A percentile compares a stretch with the other conserved stretches of the same genome.
phyloP scores from a whole-genome alignment of 1,140 invertebrate species.

The Scaptomyza hsui region DNA sequence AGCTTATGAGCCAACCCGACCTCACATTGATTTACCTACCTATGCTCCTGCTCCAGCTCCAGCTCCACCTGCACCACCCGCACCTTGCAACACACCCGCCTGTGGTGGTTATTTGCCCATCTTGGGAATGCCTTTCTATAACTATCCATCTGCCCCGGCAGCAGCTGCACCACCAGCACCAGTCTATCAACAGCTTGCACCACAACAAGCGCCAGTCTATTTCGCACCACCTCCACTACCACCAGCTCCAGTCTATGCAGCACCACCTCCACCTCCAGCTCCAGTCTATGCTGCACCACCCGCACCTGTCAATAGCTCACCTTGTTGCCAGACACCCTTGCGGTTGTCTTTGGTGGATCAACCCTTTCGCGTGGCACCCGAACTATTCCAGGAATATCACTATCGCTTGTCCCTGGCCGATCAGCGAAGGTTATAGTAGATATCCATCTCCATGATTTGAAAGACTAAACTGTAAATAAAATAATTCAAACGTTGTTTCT shows the following conservation, averaged over 20 bases:
- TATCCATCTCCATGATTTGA: background rate
- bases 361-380: slow-evolving; percentile 70
- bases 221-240: background rate
- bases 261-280: background rate
- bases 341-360: slow-evolving; percentile 65
- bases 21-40: slow-evolving; percentile 4
- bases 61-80: slow-evolving; percentile 21
- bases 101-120: slow-evolving; percentile 37
- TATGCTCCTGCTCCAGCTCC: slow-evolving; percentile 20
- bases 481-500: slow-evolving; percentile 40
- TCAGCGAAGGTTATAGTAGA: slow-evolving; percentile 44
- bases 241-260: background rate
- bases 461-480: slow-evolving; percentile 64
- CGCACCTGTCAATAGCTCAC: slow-evolving; percentile 14
- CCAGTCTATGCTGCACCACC: slow-evolving; percentile 4
- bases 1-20: slow-evolving; percentile 15
- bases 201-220: slow-evolving; percentile 3
- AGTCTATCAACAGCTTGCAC: slow-evolving; percentile 3
- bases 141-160: slow-evolving; percentile 12
- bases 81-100: slow-evolving; percentile 23
- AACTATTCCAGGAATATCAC: slow-evolving; percentile 69
- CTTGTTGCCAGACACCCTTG: slow-evolving; percentile 53
- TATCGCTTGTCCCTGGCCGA: slow-evolving; percentile 58
- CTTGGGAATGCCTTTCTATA: slow-evolving; percentile 42
- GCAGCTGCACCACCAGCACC: slow-evolving; percentile 17